Conservation (phyloP, 2,113 vertebrate genomes). For the Zosterops japonicus region DNA sequence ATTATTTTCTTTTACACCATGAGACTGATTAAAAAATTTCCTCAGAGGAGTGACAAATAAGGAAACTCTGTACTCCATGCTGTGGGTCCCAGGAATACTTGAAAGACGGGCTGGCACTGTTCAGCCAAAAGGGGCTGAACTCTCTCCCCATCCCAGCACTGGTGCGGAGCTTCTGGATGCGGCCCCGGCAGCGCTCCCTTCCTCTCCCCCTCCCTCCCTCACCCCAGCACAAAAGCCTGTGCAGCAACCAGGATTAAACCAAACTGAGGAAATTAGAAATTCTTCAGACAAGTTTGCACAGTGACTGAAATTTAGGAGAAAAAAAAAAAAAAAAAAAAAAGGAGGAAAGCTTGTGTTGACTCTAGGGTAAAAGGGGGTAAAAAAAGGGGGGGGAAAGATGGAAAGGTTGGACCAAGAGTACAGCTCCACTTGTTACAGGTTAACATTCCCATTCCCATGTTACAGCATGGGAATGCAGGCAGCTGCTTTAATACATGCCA, state of each 20-base stretch:
- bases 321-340: background rate
- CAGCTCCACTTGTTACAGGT: background rate
- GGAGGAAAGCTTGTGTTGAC: background rate
- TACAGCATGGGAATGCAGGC: background rate
- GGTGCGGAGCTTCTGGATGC: background rate
- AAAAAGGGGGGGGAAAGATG: background rate
- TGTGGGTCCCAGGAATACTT: background rate
- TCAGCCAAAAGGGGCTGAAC: background rate
- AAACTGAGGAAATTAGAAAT: background rate
- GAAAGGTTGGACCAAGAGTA: background rate
- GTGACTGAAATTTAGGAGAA: background rate
- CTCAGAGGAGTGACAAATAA: background rate
- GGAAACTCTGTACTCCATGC: background rate
- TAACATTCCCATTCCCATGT: background rate
- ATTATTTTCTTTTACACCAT: conserved; percentile 56
- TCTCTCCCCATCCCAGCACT: background rate
- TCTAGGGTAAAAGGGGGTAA: background rate
- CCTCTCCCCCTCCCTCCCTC: background rate
- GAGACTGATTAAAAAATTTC: conserved; percentile 16
- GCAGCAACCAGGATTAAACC: background rate
- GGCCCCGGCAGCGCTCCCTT: fast-evolving
- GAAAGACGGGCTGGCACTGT: background rate
- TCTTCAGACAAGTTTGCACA: background rate
- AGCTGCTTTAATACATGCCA: background rate
- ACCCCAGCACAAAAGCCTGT: background rate